Evolutionary conservation across 1,140 invertebrate species (phyloP).

Genomic region (Drosophila parabipectinata): DNA sequence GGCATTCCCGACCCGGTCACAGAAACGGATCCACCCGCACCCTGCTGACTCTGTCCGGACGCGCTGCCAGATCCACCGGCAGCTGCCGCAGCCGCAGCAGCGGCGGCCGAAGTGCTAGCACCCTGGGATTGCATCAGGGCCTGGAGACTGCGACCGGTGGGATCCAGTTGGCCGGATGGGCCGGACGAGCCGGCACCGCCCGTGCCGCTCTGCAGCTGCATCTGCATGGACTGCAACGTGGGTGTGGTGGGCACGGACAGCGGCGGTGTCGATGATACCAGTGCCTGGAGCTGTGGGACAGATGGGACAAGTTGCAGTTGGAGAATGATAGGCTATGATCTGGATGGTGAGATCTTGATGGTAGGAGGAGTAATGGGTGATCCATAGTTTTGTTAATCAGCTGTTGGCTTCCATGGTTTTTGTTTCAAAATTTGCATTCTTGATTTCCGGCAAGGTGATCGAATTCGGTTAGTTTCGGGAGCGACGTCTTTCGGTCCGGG

Average conservation of each 20-base stretch:
- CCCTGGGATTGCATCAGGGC: constrained; percentile 71
- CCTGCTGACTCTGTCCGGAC: constrained; percentile 34
- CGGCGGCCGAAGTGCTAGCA: constrained; percentile 68
- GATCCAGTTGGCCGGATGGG: constrained; percentile 53
- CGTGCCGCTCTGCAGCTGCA: constrained; percentile 78
- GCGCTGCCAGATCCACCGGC: constrained; percentile 29
- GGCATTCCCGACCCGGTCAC: constrained; percentile 29
- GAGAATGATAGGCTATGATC: constrained; percentile 32
- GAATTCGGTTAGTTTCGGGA: not conserved
- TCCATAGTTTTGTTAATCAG: constrained; percentile 73
- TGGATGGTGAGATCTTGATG: constrained; percentile 3
- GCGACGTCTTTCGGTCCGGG: not conserved
- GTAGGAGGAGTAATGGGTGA: constrained; percentile 3
- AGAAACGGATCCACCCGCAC: constrained; percentile 22
- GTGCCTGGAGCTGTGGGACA: constrained; percentile 78
- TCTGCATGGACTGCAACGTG: constrained; percentile 81
- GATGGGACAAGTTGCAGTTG: constrained; percentile 25
- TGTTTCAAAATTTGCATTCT: not conserved
- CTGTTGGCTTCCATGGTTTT: constrained; percentile 58
- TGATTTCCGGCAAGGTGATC: not conserved
- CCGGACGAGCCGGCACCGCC: constrained; percentile 18
- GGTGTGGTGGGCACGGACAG: constrained; percentile 80
- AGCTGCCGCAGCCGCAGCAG: constrained; percentile 66
- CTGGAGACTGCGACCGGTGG: constrained; percentile 69
- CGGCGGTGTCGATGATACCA: constrained; percentile 82